Evolutionary conservation across 1,140 invertebrate species (phyloP).

Genomic region (Aphaenogaster ashmeadi): DNA sequence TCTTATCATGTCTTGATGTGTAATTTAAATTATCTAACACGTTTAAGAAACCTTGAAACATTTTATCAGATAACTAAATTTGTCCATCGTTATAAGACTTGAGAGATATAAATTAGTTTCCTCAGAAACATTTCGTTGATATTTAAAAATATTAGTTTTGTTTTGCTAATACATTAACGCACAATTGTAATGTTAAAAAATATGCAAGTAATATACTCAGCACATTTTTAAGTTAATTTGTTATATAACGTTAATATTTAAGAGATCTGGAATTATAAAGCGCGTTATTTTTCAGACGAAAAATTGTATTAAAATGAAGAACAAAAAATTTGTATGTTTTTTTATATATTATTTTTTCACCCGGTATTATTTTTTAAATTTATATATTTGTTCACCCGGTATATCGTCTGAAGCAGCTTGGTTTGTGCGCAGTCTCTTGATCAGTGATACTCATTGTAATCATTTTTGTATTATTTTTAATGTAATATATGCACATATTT

Average conservation of each 20-base stretch:
- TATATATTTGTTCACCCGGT: slow-evolving; percentile 5
- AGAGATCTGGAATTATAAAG: not conserved
- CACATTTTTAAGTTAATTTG: not conserved
- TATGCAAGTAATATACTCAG: not conserved
- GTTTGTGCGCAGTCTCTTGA: slow-evolving; percentile 29
- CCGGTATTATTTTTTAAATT: no score
- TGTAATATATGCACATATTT: not conserved
- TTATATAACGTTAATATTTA: not conserved
- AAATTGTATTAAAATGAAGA: not conserved
- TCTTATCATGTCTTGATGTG: not conserved
- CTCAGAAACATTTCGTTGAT: not conserved
- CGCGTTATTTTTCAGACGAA: not conserved
- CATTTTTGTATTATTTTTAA: not conserved
- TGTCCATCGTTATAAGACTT: not conserved
- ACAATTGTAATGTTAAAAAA: not conserved
- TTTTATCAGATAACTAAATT: slow-evolving; percentile 5
- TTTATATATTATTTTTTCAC: not conserved
- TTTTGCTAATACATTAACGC: not conserved
- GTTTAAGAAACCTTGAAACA: not conserved
- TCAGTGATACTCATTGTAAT: slow-evolving; percentile 39
- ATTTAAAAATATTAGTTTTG: not conserved
- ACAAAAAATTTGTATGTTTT: not conserved
- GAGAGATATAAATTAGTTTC: not conserved
- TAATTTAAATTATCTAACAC: not conserved
- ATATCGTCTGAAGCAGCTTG: not conserved